Evolutionary conservation across 2,113 vertebrate genomes (phyloP), one percentile per base, ranked within the genome.

Genomic region (Apteryx mantelli): DNA sequence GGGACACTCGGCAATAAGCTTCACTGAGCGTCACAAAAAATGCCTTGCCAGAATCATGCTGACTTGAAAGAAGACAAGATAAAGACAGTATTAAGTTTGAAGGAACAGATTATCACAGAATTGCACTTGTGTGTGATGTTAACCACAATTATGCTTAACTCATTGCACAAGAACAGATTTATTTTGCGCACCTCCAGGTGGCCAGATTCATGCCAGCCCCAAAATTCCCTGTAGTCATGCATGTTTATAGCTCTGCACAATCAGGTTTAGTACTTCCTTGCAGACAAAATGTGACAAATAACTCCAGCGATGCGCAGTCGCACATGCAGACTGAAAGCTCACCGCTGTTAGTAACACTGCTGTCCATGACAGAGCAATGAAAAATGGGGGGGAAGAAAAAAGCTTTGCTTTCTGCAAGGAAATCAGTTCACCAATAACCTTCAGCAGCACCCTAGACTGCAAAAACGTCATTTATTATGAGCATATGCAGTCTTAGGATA

Each of bases 281-380:
- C 89, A 89, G 91, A 91, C 90, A 77, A 71, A 94, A 95, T 11
- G 77, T 91, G 97, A 89, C 97, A 96, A 97, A 96, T 94, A 90
- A 86, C 81, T 91, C 91, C 94, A 55, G 53, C 44, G 92, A 96
- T 75, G 89, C 82, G 92, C 86, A 89, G 91, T 86, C 94, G 93
- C 95, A 94, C 22, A 48, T 73, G 74, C 83, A 44, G 93, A 91
- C 22, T 76, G 80, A 95, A 89, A 92, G 70, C 3, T 87, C 69
- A 64, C 61, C 76, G 10, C 76, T 34, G 60, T 22, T 5, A 7
- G 30, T 2, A 75, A 74, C 3, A 18, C 32, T 70, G 82, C 52
- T 60, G 46, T 28, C 65, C 91, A 82, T 48, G 38, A 76, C 0
- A 10, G 70, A 36, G 68, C 61, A 79, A 75, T 10, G 36, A 65